Conservation (phyloP, 2,113 vertebrate genomes). For the Caracal caracal region DNA sequence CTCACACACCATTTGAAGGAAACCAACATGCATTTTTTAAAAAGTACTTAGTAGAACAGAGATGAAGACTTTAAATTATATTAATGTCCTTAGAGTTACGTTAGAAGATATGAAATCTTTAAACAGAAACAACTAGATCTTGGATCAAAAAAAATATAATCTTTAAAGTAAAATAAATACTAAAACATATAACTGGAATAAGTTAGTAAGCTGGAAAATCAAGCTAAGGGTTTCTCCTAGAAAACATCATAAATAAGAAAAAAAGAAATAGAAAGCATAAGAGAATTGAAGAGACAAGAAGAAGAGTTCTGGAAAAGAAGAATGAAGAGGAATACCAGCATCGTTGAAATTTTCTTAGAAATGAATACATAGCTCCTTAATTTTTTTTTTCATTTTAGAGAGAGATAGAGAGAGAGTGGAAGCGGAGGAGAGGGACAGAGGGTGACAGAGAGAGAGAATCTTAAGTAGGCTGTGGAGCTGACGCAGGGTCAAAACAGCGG, state of each 20-base stretch:
- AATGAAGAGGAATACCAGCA: neutral
- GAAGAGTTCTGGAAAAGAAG: neutral
- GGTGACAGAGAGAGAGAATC: no score
- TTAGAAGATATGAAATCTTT: neutral
- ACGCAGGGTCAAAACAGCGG: no score
- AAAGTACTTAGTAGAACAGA: neutral
- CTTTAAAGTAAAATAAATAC: slow-evolving; percentile 24
- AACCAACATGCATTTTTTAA: neutral
- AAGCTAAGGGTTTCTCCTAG: neutral
- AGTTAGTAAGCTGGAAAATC: neutral
- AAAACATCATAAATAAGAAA: neutral
- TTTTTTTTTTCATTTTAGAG: no score
- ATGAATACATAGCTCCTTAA: no score
- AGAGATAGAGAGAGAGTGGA: no score
- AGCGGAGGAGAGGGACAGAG: no score
- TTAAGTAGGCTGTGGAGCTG: no score
- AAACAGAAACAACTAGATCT: neutral
- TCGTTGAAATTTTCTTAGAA: neutral
- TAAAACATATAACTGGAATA: neutral
- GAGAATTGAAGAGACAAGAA: neutral
- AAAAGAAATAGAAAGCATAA: neutral
- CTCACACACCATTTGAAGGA: neutral
- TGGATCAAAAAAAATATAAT: neutral
- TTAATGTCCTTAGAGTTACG: neutral
- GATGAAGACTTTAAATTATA: neutral